Conservation (phyloP, 2,797 vertebrate species). For the Cossypha heuglini region DNA sequence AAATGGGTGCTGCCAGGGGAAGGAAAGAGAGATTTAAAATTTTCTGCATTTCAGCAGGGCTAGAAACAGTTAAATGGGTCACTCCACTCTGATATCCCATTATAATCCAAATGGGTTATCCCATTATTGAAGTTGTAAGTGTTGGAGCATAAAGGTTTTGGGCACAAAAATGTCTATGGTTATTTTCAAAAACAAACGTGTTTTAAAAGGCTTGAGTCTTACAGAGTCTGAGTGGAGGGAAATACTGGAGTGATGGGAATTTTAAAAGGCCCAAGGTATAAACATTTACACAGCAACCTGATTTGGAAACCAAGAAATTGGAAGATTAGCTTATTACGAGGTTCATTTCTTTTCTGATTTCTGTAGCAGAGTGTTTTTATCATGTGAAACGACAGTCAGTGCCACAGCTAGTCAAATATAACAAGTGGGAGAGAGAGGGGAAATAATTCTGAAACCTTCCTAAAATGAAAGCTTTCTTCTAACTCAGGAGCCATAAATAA, state of each 20-base stretch:
- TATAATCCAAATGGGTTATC: background rate
- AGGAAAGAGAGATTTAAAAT: background rate
- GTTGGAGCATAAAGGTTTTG: background rate
- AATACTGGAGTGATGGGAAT: background rate
- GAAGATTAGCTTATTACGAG: background rate
- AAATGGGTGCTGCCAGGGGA: background rate
- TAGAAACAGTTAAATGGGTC: background rate
- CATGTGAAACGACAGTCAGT: background rate
- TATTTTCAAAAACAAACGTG: background rate
- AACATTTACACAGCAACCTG: background rate
- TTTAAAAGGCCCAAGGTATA: background rate
- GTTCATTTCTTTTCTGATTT: background rate
- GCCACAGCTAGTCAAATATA: constrained; percentile 18
- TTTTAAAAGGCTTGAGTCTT: background rate
- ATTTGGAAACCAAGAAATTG: constrained; percentile 6
- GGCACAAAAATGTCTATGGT: background rate
- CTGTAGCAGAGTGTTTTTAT: background rate
- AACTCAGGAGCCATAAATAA: constrained; percentile 31
- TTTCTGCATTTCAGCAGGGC: background rate
- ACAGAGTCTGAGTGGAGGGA: background rate
- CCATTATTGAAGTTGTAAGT: background rate
- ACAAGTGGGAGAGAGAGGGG: background rate
- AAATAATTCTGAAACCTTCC: constrained; percentile 9
- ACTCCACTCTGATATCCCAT: background rate
- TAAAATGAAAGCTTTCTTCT: constrained; percentile 18